Percentiles rank a stretch among this genome's conserved stretches.
phyloP scores from a whole-genome alignment of 2,113 vertebrate genomes.

The Brachyhypopomus gauderio region DNA sequence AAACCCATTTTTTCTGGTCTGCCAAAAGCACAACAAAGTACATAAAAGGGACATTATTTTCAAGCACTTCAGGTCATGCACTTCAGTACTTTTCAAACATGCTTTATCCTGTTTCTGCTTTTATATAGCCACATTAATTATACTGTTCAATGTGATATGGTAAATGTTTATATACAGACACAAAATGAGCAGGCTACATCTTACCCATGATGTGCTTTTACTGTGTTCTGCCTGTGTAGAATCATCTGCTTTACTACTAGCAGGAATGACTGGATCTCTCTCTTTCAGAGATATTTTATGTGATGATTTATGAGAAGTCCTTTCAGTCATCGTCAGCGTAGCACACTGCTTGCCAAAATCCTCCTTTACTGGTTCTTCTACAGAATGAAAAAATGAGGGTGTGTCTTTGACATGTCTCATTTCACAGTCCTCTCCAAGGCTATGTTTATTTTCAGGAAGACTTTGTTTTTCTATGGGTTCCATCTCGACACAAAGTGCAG shows the following conservation, averaged over 20 bases:
- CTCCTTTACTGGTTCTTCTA: not conserved
- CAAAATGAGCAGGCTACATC: not conserved
- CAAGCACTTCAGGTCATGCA: not conserved
- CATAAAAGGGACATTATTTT: not conserved
- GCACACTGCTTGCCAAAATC: not conserved
- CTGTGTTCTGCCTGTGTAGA: slow-evolving; percentile 9
- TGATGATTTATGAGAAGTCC: not conserved
- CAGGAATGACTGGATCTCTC: not conserved
- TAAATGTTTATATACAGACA: not conserved
- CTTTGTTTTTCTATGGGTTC: not conserved
- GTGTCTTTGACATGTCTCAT: slow-evolving; percentile 1
- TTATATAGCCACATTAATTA: not conserved
- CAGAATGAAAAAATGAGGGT: not conserved
- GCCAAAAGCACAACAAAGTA: slow-evolving; percentile 26
- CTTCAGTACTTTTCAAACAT: not conserved
- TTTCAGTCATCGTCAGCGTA: slow-evolving; percentile 5
- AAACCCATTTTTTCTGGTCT: slow-evolving; percentile 54
- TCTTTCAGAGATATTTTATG: not conserved
- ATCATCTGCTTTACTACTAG: slow-evolving; percentile 4
- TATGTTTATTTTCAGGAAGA: not conserved
- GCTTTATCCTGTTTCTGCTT: not conserved
- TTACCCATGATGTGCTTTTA: slow-evolving; percentile 27
- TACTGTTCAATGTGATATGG: not conserved
- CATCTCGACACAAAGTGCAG: not conserved
- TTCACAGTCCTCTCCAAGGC: not conserved